Evolutionary conservation across 1,140 invertebrate genomes (phyloP).

Genomic region (Akabosia matsudoensis): DNA sequence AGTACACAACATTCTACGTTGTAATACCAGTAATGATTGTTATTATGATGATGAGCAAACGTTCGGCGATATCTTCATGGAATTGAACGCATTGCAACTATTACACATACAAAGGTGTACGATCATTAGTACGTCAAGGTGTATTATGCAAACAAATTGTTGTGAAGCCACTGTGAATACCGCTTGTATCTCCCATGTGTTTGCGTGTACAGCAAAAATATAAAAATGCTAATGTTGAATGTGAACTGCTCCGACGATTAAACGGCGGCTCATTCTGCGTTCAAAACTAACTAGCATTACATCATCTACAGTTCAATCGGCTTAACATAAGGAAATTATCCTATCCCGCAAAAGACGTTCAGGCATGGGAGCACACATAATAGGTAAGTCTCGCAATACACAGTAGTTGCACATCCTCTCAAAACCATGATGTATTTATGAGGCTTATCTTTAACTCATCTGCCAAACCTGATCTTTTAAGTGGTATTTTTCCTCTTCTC

Average conservation of each 20-base stretch:
- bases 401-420: too few relatives aligned
- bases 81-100: neutral
- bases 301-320: neutral
- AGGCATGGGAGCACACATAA: too few relatives aligned
- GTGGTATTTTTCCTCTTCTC: neutral
- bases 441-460: neutral
- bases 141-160: neutral
- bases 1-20: neutral
- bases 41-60: neutral
- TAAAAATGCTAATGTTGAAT: too few relatives aligned
- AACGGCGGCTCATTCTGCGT: neutral
- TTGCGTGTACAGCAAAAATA: too few relatives aligned
- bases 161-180: neutral
- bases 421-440: neutral
- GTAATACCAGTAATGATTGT: too few relatives aligned
- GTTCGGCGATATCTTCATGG: neutral
- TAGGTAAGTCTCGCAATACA: too few relatives aligned
- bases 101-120: neutral
- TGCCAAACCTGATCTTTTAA: neutral
- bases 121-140: neutral
- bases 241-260: neutral
- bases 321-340: neutral
- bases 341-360: neutral
- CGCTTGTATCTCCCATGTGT: too few relatives aligned
- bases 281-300: neutral